These are phyloP conservation scores for Dysdera silvatica DNA, from an alignment of 1,140 invertebrate species.

Conservation along the genomic window DNA sequence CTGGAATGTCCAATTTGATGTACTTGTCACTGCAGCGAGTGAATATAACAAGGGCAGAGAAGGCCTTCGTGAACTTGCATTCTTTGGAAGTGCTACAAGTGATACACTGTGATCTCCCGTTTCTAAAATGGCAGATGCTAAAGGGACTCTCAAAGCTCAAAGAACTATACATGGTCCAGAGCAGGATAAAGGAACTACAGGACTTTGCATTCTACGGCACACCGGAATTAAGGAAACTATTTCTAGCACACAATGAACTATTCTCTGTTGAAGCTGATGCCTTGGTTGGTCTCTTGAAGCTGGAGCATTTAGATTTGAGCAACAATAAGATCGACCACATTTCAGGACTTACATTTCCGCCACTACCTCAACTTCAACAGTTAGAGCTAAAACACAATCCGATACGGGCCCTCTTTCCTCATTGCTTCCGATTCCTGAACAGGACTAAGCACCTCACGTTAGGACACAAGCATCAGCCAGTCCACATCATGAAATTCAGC, in stretches of 20 bases:
- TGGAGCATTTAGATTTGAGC: constrained; percentile 57
- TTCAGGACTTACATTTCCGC: constrained; percentile 60
- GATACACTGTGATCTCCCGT: constrained; percentile 49
- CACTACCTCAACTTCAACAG: constrained; percentile 54
- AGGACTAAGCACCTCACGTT: constrained; percentile 54
- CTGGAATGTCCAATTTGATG: constrained; percentile 4
- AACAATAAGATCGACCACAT: constrained; percentile 58
- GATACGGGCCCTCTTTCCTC: constrained; percentile 57
- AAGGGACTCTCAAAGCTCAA: constrained; percentile 53
- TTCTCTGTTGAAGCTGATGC: constrained; percentile 56
- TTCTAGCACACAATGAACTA: constrained; percentile 55
- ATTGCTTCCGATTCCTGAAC: constrained; percentile 63
- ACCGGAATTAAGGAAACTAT: constrained; percentile 53
- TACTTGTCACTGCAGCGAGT: constrained; percentile 21
- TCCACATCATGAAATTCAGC: constrained; percentile 54
- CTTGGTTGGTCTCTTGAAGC: constrained; percentile 55
- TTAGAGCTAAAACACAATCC: constrained; percentile 59
- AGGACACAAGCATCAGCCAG: constrained; percentile 45
- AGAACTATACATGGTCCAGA: constrained; percentile 55
- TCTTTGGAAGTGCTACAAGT: constrained; percentile 21
- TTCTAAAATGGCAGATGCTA: constrained; percentile 62
- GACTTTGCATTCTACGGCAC: constrained; percentile 61
- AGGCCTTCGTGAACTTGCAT: constrained; percentile 16
- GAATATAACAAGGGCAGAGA: constrained; percentile 9
- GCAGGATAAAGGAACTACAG: constrained; percentile 55